Base-by-base conservation (phyloP, 2,113 vertebrate species). In the Kobus ellipsiprymnus region DNA sequence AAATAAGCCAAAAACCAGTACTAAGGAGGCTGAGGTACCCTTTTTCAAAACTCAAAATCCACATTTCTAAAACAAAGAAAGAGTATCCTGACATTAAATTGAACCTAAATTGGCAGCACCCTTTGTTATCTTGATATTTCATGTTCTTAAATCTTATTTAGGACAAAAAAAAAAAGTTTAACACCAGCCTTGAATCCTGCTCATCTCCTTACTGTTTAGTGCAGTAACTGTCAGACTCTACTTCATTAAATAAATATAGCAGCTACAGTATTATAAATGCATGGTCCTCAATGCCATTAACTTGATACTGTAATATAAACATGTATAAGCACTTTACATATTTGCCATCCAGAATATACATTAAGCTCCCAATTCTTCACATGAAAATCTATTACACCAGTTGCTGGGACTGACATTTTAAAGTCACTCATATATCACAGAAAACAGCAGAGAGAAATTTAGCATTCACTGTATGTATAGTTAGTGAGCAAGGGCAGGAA, bases 201-300 rank as follows among this genome's bases (percentile, higher is more conserved):
- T 99, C 99, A 99, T 98, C 98, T 99, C 99, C 99, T 99, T 97
- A 97, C 98, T 99, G 98, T 99, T 99, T 99, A 99, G 98, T 99
- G 99, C 99, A 99, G 99, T 99, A 99, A 99, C 99, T 99, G 98
- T 99, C 98, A 99, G 98, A 96, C 98, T 99, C 99, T 99, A 97
- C 98, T 98, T 97, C 99, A 99, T 99, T 97, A 99, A 99, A 99
- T 99, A 99, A 99, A 99, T 99, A 99, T 99, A 99, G 99, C 99
- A 99, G 99, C 99, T 99, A 98, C 93, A 98, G 97, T 98, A 98
- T 98, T 97, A 97, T 97, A 96, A 98, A 98, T 91, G 97, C 94
- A 97, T 98, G 98, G 98, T 98, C 97, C 98, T 98, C 98, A 98
- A 98, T 97, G 98, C 98, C 98, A 98, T 98, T 87, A 98, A 98